phyloP scores from a whole-genome alignment of 1,140 invertebrate species.

The Bicyclus anynana region DNA sequence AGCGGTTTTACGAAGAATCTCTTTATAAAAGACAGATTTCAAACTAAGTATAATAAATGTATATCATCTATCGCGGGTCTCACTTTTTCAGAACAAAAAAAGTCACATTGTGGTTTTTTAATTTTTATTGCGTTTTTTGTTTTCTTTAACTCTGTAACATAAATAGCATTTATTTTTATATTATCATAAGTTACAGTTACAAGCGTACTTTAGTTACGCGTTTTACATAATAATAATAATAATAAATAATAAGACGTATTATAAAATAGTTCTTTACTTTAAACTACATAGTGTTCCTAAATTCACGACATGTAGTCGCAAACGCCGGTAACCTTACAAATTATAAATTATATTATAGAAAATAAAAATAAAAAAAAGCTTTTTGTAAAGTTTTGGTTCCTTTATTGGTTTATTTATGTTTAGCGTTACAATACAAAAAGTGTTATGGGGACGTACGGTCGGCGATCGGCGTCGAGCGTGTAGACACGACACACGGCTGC shows the following conservation, averaged over 20 bases:
- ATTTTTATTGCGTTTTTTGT: slow-evolving; percentile 74
- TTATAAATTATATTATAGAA: slow-evolving; percentile 27
- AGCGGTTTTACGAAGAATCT: no score
- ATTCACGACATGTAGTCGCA: slow-evolving; percentile 45
- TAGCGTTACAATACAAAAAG: slow-evolving; percentile 55
- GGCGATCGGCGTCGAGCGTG: slow-evolving; percentile 47
- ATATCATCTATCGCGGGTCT: no score
- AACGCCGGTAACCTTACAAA: slow-evolving; percentile 46
- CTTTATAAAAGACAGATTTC: no score
- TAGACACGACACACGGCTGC: slow-evolving; percentile 52
- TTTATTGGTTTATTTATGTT: slow-evolving; percentile 68
- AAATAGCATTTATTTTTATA: slow-evolving; percentile 75
- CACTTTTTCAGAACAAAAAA: slow-evolving; percentile 42
- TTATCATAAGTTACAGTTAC: slow-evolving; percentile 72
- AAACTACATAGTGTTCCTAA: slow-evolving; percentile 47
- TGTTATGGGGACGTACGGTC: slow-evolving; percentile 58
- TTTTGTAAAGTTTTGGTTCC: slow-evolving; percentile 62
- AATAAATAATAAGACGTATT: slow-evolving; percentile 64
- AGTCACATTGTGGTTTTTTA: slow-evolving; percentile 56
- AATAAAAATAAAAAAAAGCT: slow-evolving; percentile 71
- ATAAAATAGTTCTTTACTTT: slow-evolving; percentile 71
- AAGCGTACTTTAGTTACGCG: slow-evolving; percentile 59
- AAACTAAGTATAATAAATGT: no score
- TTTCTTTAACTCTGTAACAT: slow-evolving; percentile 66
- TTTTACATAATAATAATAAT: slow-evolving; percentile 55